Evolutionary conservation across 2,888 invertebrate genomes (phyloP), one percentile per base, ranked within the genome.

Genomic region (Stratiomys singularior): DNA sequence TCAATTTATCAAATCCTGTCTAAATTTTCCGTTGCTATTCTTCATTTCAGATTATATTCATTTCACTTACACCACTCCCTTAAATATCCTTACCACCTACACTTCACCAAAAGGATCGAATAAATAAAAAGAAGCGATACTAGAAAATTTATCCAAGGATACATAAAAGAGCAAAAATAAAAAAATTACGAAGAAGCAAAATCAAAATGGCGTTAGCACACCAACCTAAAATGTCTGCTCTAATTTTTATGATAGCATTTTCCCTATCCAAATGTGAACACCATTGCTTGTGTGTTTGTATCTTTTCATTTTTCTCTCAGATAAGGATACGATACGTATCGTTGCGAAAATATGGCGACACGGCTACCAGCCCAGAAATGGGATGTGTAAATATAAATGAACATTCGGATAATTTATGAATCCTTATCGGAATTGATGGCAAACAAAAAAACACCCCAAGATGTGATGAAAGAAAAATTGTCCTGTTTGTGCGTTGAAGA

Each of bases 361-460:
- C 5, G 37, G 37, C 3, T 37, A 37, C 37, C 18, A 52, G 7
- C 4, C n/a, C 15, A 13, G 52, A 15, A 15, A 52, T 13, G 15
- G 15, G 52, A 13, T 3, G 15, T n/a, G 18, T n/a, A 13, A 7
- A 52, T 9, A 52, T 52, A 52, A 52, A 52, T 18, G 15, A 52
- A 52, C 7, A 52, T 60, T 27, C n/a, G 60, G 60, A 60, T 60
- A 60, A 60, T 60, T 60, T 60, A 60, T 60, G 60, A 25, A 60
- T 60, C 60, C n/a, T 60, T 60, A 60, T 60, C 27, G 25, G 23
- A 60, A 60, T 27, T 60, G 13, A 27, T 27, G 60, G 21, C 23
- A 27, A 60, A 60, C 23, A 60, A 60, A 37, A 37, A 37, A 37
- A 37, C n/a, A n/a, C 5, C 37, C 9, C 37, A 9, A 37, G 9